These are phyloP conservation scores for Tyrophagus putrescentiae DNA, from an alignment of 1,140 invertebrate genomes.

Conservation along the genomic window DNA sequence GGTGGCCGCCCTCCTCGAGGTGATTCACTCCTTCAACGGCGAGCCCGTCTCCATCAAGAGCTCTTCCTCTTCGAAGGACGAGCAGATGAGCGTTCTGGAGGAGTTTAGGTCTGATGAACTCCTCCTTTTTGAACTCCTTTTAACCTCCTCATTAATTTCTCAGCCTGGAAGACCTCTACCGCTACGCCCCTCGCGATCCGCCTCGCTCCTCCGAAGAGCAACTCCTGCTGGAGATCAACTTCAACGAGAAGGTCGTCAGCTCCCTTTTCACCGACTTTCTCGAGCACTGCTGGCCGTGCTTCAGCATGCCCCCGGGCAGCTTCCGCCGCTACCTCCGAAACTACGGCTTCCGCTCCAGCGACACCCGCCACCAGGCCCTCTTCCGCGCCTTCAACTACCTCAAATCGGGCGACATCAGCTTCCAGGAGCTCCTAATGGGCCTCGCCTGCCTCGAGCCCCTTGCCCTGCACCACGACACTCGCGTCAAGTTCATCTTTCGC, in stretches of 20 bases:
- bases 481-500: constrained; percentile 43
- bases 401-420: constrained; percentile 28
- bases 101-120: too few relatives aligned
- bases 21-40: too few relatives aligned
- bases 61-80: too few relatives aligned
- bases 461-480: constrained; percentile 37
- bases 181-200: constrained; percentile 18
- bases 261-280: constrained; percentile 20
- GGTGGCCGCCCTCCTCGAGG: too few relatives aligned
- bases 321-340: constrained; percentile 18
- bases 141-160: too few relatives aligned
- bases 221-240: constrained; percentile 18
- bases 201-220: constrained; percentile 18
- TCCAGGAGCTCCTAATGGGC: constrained; percentile 38
- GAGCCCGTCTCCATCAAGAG: too few relatives aligned
- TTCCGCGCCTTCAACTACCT: constrained; percentile 16
- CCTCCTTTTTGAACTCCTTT: too few relatives aligned
- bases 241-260: constrained; percentile 18
- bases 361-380: neutral
- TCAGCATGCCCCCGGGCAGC: constrained; percentile 1
- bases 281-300: constrained; percentile 22
- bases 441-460: constrained; percentile 39
- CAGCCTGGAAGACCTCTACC: constrained; percentile 10
- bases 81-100: too few relatives aligned
- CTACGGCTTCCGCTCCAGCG: neutral